Base-by-base conservation (phyloP, 2,888 invertebrate species). In the Trachelus iudaicus region DNA sequence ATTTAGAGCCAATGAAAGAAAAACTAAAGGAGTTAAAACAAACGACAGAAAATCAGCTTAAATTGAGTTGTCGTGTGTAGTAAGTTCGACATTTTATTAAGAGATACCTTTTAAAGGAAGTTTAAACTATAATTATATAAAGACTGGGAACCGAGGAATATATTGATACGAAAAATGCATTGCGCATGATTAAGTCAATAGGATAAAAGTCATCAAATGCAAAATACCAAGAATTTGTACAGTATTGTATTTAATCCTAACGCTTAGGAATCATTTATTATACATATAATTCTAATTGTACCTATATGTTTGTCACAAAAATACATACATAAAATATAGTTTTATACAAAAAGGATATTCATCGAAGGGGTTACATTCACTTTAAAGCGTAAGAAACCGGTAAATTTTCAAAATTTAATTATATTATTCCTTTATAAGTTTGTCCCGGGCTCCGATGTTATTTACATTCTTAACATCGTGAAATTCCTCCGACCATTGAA, bases 41-140 rank as follows among this genome's bases (percentile, higher is more conserved):
- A 77, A 93, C 92, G 69, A 93, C 93, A 13, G 93, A 94, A 81
- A 92, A 92, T 79, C 93, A 93, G 85, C 87, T 93, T 23, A 89
- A 92, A 78, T 85, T 92, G 75, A 93, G 92, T 68, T 92, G 91
- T 85, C 90, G 92, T 79, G 87, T 79, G 75, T 85, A 86, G 68
- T 73, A 56, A 56, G 56, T 56, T 56, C 23, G 56, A 23, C 23
- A 33, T 37, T 79, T 79, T 40, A 78, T 68, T 73, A 69, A 77
- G 76, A 31, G 56, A 33, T 85, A 76, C 81, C 83, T 86, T 85
- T 69, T 82, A 83, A 83, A 82, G 37, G n/a, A 83, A 80, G 75
- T 74, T 74, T 35, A 23, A 56, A 23, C 56, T 9, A 9, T 23
- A 23, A 56, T 56, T 56, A 2, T 23, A 56, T 56, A 23, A 56